Evolutionary conservation across 2,888 invertebrate species (phyloP).

Genomic region (Amphipoea oculea): DNA sequence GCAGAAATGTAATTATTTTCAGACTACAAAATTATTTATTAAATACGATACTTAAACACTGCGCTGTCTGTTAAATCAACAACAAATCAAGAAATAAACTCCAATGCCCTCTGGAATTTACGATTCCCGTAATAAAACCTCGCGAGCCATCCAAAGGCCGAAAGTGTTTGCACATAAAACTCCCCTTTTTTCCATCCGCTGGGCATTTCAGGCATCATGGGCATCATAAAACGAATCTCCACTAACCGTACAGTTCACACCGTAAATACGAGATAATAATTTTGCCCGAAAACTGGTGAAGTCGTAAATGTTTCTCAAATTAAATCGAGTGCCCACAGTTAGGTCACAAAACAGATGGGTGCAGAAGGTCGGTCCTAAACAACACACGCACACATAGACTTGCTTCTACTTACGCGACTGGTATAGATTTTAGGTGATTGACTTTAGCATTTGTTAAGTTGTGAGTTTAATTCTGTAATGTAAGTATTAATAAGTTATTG

Average conservation of each 20-base stretch:
- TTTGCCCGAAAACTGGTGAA: slow-evolving; percentile 42
- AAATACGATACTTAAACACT: background rate
- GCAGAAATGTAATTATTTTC: slow-evolving; percentile 13
- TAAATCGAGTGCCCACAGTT: slow-evolving; percentile 39
- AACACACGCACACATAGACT: background rate
- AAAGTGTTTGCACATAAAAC: slow-evolving; percentile 57
- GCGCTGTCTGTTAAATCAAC: slow-evolving; percentile 20
- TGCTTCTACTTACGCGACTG: background rate
- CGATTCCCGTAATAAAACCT: slow-evolving; percentile 46
- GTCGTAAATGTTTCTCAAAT: slow-evolving; percentile 56
- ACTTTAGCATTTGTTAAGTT: too few species aligned
- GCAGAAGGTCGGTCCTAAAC: background rate
- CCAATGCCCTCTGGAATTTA: slow-evolving; percentile 39
- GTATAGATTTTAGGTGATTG: background rate
- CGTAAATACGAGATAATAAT: slow-evolving; percentile 54
- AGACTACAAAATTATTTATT: background rate
- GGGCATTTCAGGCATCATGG: slow-evolving; percentile 49
- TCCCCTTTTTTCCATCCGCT: slow-evolving; percentile 37
- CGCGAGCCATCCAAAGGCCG: slow-evolving; percentile 1
- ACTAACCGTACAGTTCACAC: slow-evolving; percentile 48
- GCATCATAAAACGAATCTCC: slow-evolving; percentile 53
- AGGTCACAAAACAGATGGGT: background rate
- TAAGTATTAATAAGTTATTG: too few species aligned
- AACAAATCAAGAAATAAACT: slow-evolving; percentile 49
- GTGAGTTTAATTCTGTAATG: too few species aligned